These are phyloP conservation scores for Rhogogaster chlorosoma DNA, from an alignment of 2,888 invertebrate genomes.

Conservation along the genomic window DNA sequence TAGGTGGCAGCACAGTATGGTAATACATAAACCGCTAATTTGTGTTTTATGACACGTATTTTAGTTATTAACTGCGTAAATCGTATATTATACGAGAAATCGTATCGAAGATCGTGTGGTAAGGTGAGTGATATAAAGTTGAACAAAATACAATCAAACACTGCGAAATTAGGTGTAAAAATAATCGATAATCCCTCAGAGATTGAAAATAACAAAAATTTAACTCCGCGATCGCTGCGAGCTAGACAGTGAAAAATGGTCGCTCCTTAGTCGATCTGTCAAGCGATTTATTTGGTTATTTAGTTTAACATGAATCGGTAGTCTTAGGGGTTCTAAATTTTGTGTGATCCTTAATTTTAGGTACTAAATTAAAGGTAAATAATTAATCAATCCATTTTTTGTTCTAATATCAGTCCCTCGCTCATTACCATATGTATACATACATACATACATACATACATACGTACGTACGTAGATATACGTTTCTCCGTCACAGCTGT, in stretches of 20 bases:
- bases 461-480: not conserved
- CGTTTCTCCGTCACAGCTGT: conserved; percentile 14
- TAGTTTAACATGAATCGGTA: conserved; percentile 62
- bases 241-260: conserved; percentile 66
- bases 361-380: conserved; percentile 66
- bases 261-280: conserved; percentile 68
- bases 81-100: conserved; percentile 63
- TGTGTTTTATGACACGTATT: conserved; percentile 70
- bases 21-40: conserved; percentile 63
- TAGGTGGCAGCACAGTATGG: conserved; percentile 69
- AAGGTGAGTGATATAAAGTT: conserved; percentile 62
- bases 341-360: conserved; percentile 57
- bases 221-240: conserved; percentile 57
- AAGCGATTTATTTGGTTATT: conserved; percentile 62
- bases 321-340: conserved; percentile 61
- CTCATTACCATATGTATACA: conserved; percentile 24
- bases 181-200: not conserved
- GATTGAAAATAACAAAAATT: conserved; percentile 53
- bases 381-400: not conserved
- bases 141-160: not conserved
- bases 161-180: not conserved
- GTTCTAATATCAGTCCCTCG: not conserved
- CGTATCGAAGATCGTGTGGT: conserved; percentile 54
- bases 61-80: conserved; percentile 70
- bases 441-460: not conserved